Conservation (phyloP, 1,140 invertebrate genomes). For the Maconellicoccus hirsutus region DNA sequence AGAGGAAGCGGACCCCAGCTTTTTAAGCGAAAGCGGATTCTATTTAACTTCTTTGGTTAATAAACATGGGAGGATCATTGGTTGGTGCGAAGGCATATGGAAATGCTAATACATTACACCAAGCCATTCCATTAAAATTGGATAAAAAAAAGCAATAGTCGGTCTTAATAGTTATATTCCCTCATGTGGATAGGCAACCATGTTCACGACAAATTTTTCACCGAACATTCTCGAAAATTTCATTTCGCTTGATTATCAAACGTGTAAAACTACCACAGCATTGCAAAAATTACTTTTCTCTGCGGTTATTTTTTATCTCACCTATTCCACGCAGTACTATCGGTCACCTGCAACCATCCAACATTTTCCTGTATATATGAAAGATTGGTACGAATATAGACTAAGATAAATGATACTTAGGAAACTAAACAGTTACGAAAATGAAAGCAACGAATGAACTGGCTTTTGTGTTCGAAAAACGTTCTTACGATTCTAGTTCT, state of each 20-base stretch:
- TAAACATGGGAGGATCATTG: too few species aligned
- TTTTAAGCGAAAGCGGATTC: too few species aligned
- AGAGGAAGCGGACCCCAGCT: too few species aligned
- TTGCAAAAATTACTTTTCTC: background rate
- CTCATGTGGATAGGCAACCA: too few species aligned
- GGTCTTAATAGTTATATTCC: too few species aligned
- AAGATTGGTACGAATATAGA: constrained; percentile 12
- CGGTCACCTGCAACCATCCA: background rate
- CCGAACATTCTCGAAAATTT: too few species aligned
- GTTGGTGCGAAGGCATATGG: too few species aligned
- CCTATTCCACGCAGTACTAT: background rate
- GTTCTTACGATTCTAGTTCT: constrained; percentile 16
- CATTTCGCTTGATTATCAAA: background rate
- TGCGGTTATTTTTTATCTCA: background rate
- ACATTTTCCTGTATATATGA: background rate
- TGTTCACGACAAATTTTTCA: too few species aligned
- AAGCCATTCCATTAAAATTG: too few species aligned
- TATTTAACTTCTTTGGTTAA: too few species aligned
- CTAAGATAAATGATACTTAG: constrained; percentile 20
- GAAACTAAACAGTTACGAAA: constrained; percentile 11
- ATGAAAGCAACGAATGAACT: constrained; percentile 14
- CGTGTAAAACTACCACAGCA: background rate
- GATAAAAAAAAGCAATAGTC: too few species aligned
- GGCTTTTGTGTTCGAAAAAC: constrained; percentile 10
- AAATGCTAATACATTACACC: too few species aligned